phyloP scores from a whole-genome alignment of 2,113 vertebrate species.

The Plotosus lineatus region DNA sequence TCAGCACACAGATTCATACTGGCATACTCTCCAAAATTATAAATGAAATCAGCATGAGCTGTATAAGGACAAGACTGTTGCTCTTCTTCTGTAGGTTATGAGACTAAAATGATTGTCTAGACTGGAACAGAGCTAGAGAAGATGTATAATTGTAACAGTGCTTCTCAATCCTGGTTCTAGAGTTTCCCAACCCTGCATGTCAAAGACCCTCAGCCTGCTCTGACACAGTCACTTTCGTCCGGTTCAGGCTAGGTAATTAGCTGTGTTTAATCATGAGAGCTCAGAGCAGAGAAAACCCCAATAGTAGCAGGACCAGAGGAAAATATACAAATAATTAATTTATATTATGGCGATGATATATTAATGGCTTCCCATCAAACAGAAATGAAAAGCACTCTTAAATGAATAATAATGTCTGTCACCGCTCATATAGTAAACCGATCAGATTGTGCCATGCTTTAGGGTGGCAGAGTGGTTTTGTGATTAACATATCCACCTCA shows the following conservation, averaged over 20 bases:
- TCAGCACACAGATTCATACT: conserved; percentile 7
- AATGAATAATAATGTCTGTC: no score
- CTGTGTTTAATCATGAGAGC: background rate
- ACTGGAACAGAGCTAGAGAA: background rate
- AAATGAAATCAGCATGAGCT: background rate
- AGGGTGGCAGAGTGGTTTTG: no score
- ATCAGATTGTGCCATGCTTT: no score
- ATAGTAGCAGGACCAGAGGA: background rate
- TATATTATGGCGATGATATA: no score
- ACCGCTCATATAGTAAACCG: no score
- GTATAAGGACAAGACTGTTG: background rate
- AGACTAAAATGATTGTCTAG: background rate
- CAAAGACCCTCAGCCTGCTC: no score
- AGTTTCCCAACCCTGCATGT: no score
- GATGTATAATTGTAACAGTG: background rate
- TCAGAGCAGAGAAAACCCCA: background rate
- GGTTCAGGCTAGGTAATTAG: background rate
- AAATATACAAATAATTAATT: no score
- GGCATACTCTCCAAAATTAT: background rate
- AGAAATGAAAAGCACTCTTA: no score
- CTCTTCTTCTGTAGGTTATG: background rate
- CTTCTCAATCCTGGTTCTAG: background rate
- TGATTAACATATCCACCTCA: no score
- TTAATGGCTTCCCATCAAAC: no score
- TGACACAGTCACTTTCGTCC: background rate